These are phyloP conservation scores for Octomys mimax DNA, from an alignment of 2,797 vertebrate genomes.

Conservation along the genomic window DNA sequence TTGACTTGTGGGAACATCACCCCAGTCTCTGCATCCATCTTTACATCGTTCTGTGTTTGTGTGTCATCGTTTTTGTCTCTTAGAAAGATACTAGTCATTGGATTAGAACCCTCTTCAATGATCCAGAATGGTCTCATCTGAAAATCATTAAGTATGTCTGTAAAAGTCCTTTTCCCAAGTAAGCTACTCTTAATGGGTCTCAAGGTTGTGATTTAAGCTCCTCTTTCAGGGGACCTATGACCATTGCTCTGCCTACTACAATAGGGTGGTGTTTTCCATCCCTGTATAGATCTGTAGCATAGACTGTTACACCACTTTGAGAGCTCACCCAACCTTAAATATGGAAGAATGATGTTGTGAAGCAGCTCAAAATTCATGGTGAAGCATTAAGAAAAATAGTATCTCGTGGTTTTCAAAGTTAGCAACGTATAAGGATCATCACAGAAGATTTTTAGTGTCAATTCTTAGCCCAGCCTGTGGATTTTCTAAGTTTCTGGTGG, in stretches of 20 bases:
- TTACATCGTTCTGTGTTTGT: background rate
- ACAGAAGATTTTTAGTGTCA: no score
- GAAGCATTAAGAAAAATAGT: background rate
- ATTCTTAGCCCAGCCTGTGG: background rate
- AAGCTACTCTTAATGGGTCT: background rate
- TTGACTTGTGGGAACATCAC: background rate
- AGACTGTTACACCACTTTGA: background rate
- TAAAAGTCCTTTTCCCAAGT: background rate
- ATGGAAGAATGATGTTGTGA: background rate
- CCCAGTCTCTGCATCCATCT: background rate
- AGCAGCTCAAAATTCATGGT: background rate
- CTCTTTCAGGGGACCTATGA: background rate
- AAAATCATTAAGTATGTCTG: background rate
- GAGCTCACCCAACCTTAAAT: background rate
- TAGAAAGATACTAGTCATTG: background rate
- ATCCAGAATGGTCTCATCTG: background rate
- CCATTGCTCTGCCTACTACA: background rate
- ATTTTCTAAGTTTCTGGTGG: background rate
- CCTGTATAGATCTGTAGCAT: background rate
- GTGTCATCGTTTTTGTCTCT: background rate
- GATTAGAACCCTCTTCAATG: background rate
- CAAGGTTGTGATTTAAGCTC: background rate
- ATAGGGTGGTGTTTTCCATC: background rate
- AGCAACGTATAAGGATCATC: background rate
- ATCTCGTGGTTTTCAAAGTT: background rate